These are phyloP conservation scores for Astreopora myriophthalma DNA, from an alignment of 64 coral and sea anemone species.

Conservation along the genomic window DNA sequence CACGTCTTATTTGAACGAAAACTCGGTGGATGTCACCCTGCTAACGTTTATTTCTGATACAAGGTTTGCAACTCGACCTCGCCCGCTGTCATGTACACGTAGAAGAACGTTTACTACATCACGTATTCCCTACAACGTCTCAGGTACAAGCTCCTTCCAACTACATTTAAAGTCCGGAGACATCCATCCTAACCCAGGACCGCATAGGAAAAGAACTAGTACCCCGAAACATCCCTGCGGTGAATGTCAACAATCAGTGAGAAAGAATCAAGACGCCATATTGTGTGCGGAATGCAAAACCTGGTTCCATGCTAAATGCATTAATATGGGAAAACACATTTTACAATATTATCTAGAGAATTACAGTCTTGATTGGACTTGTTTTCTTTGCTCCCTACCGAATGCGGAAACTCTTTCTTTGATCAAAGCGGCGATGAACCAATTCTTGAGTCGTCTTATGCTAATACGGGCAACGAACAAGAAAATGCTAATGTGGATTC, in stretches of 20 bases:
- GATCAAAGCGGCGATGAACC: constrained; percentile 8
- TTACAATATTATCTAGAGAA: constrained; percentile 54
- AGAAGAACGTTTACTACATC: background rate
- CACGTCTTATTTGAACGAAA: background rate
- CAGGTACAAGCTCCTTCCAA: constrained; percentile 1
- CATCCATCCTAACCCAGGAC: constrained; percentile 8
- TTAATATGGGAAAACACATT: constrained; percentile 23
- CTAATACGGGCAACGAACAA: background rate
- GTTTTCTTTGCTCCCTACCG: constrained; percentile 22
- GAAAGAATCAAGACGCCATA: constrained; percentile 59
- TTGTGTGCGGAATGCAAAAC: constrained; percentile 35
- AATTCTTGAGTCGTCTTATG: background rate
- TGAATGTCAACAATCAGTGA: constrained; percentile 20
- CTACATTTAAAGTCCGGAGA: background rate
- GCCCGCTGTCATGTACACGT: background rate
- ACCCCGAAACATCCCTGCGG: constrained; percentile 30
- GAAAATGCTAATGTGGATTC: background rate
- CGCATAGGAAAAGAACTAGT: background rate
- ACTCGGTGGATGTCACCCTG: background rate
- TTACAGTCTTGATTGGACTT: constrained; percentile 30
- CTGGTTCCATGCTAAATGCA: constrained; percentile 63
- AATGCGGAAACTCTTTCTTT: constrained; percentile 34
- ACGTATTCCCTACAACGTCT: background rate
- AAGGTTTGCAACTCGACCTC: constrained; percentile 11
- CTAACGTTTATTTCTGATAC: background rate